phyloP scores from a whole-genome alignment of 2,113 vertebrate genomes.

The Mystacornis crossleyi region DNA sequence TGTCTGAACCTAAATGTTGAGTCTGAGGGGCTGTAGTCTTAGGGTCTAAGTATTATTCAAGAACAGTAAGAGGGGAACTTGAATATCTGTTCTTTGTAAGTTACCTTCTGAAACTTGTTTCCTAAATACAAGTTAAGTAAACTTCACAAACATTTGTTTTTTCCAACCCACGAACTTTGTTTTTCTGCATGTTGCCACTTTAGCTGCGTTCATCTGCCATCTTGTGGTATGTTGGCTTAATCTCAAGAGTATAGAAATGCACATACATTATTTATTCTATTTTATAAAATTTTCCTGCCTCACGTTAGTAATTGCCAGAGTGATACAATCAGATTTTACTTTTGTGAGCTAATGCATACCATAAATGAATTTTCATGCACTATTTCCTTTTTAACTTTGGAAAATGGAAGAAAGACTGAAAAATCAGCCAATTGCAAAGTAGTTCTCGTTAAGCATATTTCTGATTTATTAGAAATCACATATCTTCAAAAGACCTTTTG shows the following conservation, averaged over 20 bases:
- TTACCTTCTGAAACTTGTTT: background rate
- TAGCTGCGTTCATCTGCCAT: conserved; percentile 61
- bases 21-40: background rate
- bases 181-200: background rate
- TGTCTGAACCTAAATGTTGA: background rate
- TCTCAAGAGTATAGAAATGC: conserved; percentile 25
- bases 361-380: background rate
- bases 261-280: background rate
- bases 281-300: background rate
- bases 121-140: background rate
- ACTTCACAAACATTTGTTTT: background rate
- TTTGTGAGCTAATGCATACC: background rate
- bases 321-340: background rate
- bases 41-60: background rate
- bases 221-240: conserved; percentile 54
- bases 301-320: background rate
- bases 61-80: background rate
- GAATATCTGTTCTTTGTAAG: background rate
- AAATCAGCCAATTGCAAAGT: background rate
- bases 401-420: background rate
- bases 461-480: background rate
- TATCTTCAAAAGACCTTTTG: background rate
- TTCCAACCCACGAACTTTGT: background rate
- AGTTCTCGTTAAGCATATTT: background rate
- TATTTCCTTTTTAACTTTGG: background rate